These are phyloP conservation scores for Rhagonycha fulva DNA, from an alignment of 2,888 invertebrate genomes.

Conservation along the genomic window DNA sequence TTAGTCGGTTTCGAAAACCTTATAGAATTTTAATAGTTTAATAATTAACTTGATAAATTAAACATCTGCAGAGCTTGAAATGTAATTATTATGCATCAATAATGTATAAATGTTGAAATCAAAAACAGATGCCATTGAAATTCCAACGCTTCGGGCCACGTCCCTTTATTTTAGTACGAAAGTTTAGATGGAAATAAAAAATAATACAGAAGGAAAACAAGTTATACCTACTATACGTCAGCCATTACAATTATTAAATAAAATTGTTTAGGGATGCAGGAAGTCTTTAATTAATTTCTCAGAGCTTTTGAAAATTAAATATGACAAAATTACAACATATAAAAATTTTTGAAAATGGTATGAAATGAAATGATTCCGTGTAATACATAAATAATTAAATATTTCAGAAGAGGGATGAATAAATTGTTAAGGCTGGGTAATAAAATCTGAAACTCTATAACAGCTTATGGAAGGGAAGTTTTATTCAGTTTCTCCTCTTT, in stretches of 20 bases:
- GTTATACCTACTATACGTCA: too few relatives aligned
- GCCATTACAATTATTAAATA: background rate
- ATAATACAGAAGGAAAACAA: background rate
- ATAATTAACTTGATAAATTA: background rate
- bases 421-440: background rate
- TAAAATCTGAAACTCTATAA: slow-evolving; percentile 26
- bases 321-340: too few relatives aligned
- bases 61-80: background rate
- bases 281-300: background rate
- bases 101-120: background rate
- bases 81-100: background rate
- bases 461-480: slow-evolving; percentile 27
- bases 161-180: background rate
- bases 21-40: background rate
- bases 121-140: background rate
- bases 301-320: too few relatives aligned
- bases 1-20: background rate
- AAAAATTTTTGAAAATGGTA: too few relatives aligned
- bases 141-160: background rate
- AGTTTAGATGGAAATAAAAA: background rate
- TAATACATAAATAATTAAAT: background rate
- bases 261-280: background rate
- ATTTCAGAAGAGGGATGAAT: background rate
- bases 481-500: slow-evolving; percentile 30
- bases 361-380: background rate